Percentiles rank a stretch among this genome's conserved stretches.
These are phyloP conservation scores for Nannobrachium achirus DNA, from an alignment of 2,113 vertebrate species.

Conservation along the genomic window DNA sequence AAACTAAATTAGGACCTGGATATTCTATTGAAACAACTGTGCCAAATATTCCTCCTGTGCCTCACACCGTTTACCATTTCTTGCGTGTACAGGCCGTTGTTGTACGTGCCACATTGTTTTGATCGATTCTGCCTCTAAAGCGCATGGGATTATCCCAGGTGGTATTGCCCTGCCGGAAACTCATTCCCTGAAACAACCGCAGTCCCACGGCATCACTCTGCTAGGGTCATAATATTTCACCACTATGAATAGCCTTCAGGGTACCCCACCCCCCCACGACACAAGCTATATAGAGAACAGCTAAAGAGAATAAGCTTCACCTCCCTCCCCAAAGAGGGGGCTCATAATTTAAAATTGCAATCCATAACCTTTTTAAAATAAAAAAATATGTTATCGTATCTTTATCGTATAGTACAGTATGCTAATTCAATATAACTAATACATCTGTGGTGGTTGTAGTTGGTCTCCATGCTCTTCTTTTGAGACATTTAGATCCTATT, in stretches of 20 bases:
- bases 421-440: no score
- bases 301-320: neutral
- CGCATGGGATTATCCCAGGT: constrained; percentile 35
- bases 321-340: neutral
- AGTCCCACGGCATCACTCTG: constrained; percentile 20
- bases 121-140: constrained; percentile 36
- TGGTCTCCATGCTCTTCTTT: no score
- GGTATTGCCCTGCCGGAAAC: constrained; percentile 28
- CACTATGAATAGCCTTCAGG: constrained; percentile 44
- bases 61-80: constrained; percentile 8
- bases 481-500: no score
- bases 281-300: constrained; percentile 20
- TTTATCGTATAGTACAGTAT: no score
- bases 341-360: no score
- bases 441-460: no score
- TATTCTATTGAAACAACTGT: neutral
- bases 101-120: constrained; percentile 39
- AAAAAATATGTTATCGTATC: no score
- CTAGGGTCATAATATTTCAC: constrained; percentile 39
- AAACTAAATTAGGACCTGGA: constrained; percentile 15
- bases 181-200: constrained; percentile 21
- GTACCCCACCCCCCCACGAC: constrained; percentile 6
- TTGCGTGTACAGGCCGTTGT: constrained; percentile 22
- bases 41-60: neutral
- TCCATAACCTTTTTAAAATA: no score